A percentile compares a stretch with the other conserved stretches of the same genome.
phyloP scores from a whole-genome alignment of 2,113 vertebrate genomes.

The Pholis gunnellus region DNA sequence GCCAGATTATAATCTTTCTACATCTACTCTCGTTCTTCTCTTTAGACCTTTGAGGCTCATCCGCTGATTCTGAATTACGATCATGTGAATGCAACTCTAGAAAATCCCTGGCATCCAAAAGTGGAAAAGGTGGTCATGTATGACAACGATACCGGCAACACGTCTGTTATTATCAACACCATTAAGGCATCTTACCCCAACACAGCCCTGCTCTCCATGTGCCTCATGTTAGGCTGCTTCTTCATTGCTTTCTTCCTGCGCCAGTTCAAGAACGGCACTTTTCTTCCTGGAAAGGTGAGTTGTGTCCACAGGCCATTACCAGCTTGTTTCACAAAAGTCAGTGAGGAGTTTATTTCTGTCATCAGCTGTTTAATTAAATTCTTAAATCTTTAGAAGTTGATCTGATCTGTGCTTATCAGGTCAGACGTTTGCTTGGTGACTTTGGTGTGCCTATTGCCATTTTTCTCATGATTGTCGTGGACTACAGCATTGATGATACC shows the following conservation, averaged over 20 bases:
- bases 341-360: not conserved
- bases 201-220: slow-evolving; percentile 94
- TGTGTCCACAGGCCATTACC: not conserved
- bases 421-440: slow-evolving; percentile 94
- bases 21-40: slow-evolving; percentile 10
- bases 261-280: slow-evolving; percentile 95
- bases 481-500: slow-evolving; percentile 87
- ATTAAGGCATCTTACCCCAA: slow-evolving; percentile 84
- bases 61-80: slow-evolving; percentile 85
- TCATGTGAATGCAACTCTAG: slow-evolving; percentile 69
- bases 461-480: slow-evolving; percentile 90
- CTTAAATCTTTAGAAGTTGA: not conserved
- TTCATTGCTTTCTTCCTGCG: slow-evolving; percentile 92
- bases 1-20: not conserved
- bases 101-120: slow-evolving; percentile 79
- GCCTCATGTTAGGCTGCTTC: slow-evolving; percentile 96
- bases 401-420: slow-evolving; percentile 72
- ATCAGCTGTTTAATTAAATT: not conserved
- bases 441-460: slow-evolving; percentile 97
- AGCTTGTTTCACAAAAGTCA: not conserved
- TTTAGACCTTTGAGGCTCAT: slow-evolving; percentile 87
- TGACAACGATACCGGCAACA: slow-evolving; percentile 73
- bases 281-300: slow-evolving; percentile 92
- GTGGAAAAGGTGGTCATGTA: slow-evolving; percentile 50
- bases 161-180: slow-evolving; percentile 3